These are phyloP conservation scores for Solea senegalensis DNA, from an alignment of 2,113 vertebrate genomes.

Conservation along the genomic window DNA sequence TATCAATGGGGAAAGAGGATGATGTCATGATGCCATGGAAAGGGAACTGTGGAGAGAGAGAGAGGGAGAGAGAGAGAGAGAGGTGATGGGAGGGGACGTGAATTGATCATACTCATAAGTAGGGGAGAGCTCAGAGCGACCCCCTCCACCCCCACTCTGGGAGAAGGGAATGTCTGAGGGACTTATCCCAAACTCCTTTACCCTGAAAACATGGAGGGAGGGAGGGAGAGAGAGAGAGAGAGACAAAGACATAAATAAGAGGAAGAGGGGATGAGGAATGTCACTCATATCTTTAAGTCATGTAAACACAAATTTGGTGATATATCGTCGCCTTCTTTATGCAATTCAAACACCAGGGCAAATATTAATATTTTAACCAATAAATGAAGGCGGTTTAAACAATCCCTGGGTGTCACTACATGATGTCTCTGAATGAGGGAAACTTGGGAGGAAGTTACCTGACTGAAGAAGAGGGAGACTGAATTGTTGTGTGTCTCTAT, in stretches of 20 bases:
- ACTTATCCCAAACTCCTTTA: conserved; percentile 99
- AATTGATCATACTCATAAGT: conserved; percentile 93
- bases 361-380: too few species aligned
- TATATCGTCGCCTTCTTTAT: too few species aligned
- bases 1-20: not conserved
- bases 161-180: conserved; percentile 98
- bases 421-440: too few species aligned
- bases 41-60: not conserved
- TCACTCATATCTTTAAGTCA: not conserved
- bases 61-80: too few species aligned
- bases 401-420: too few species aligned
- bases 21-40: not conserved
- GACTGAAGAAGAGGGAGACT: too few species aligned
- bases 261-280: not conserved
- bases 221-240: conserved; percentile 73
- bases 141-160: conserved; percentile 90
- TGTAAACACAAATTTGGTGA: too few species aligned
- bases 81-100: conserved; percentile 78
- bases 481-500: too few species aligned
- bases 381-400: too few species aligned
- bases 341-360: too few species aligned
- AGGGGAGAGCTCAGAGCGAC: conserved; percentile 94
- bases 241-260: not conserved
- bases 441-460: too few species aligned
- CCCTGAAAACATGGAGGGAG: conserved; percentile 87